Base-by-base conservation (phyloP, 2,888 invertebrate genomes). In the Thereva nobilitata region DNA sequence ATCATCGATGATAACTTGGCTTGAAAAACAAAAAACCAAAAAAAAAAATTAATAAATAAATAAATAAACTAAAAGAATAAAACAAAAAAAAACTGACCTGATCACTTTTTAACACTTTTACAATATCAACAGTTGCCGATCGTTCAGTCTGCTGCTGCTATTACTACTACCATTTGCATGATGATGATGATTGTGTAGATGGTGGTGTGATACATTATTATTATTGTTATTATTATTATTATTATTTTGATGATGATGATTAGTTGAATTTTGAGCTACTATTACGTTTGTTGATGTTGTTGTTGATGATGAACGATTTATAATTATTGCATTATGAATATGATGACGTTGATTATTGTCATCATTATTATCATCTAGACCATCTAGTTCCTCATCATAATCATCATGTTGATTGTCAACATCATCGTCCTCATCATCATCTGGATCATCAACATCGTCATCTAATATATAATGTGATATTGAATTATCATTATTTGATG, bases 81-180 rank as follows among this genome's bases (percentile, higher is more conserved):
- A n/a, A n/a, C n/a, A n/a, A n/a, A 45, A 10, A 10, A 2, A 8
- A 45, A 45, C 5, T 45, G 10, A 45, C 10, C 10, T 45, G 23
- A 23, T 23, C 23, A 23, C 2, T 23, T 9, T n/a, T 45, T 10
- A 45, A 12, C 34, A 8, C 5, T 12, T 45, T 64, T 65, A 68
- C 54, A 68, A 65, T 35, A 65, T 50, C 54, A 68, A 45, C 34
- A 68, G 37, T 38, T 65, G 65, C 53, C 65, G 35, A 35, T 68
- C 68, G 54, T 8, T 59, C 45, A 67, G 54, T 49, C 42, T 52
- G 4, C 38, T 52, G 6, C n/a, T 45, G 9, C 34, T 34, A 50
- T 23, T 50, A 23, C 34, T 34, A 50, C 34, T 34, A 34, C 9
- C 8, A 4, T 12, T 50, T 41, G 9, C 35, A 8, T 52, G 53